A percentile compares a stretch with the other conserved stretches of the same genome.
phyloP scores from a whole-genome alignment of 1,140 invertebrate species.

The Schlechtendalia chinensis region DNA sequence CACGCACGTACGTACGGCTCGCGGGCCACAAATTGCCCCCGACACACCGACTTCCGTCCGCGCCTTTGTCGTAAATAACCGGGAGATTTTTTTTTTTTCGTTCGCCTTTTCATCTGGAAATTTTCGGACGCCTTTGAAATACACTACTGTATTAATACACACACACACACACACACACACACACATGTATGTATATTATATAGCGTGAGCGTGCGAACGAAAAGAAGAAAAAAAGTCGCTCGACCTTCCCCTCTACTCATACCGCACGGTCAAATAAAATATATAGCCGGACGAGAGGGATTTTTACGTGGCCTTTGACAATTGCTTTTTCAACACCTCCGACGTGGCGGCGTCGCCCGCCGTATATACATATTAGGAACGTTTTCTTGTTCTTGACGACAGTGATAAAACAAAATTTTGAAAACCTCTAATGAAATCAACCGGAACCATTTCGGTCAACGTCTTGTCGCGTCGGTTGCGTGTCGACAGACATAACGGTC shows the following conservation, averaged over 20 bases:
- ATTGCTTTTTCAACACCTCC: constrained; percentile 15
- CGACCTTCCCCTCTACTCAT: too few relatives aligned
- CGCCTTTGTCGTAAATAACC: constrained; percentile 30
- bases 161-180: too few relatives aligned
- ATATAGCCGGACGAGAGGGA: background rate
- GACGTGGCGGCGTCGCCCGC: background rate
- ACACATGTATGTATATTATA: too few relatives aligned
- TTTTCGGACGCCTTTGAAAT: constrained; percentile 6
- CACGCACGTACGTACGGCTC: too few relatives aligned
- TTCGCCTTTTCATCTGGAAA: background rate
- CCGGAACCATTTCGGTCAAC: background rate
- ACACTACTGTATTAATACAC: background rate
- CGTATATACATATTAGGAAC: background rate
- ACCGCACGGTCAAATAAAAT: constrained; percentile 14
- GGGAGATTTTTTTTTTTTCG: background rate
- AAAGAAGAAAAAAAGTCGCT: background rate
- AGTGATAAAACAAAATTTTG: too few relatives aligned
- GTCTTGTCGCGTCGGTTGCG: background rate
- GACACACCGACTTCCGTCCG: constrained; percentile 3
- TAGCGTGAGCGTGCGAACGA: background rate
- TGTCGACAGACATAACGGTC: too few relatives aligned
- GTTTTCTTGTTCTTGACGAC: background rate
- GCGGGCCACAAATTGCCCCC: constrained; percentile 10
- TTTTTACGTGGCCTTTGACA: constrained; percentile 28
- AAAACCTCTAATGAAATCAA: background rate